Conservation (phyloP, 2,113 vertebrate species). For the Ptychochromis oligacanthus region DNA sequence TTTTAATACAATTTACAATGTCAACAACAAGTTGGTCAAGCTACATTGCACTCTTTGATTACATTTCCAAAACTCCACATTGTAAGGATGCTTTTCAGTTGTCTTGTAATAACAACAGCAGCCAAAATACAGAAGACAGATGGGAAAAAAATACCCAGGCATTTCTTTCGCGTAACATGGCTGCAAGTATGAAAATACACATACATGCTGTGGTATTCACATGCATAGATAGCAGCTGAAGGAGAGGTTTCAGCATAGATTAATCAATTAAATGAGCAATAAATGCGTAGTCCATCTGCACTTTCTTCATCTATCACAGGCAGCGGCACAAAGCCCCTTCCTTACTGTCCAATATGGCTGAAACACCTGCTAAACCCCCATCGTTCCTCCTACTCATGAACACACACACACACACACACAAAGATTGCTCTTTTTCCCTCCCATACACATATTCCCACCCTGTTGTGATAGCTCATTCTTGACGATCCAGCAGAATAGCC, state of each 20-base stretch:
- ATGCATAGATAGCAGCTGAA: background rate
- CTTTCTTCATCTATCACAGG: slow-evolving; percentile 15
- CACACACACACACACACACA: slow-evolving; percentile 2
- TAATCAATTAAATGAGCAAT: slow-evolving; percentile 36
- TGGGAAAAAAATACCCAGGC: background rate
- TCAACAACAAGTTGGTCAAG: slow-evolving; percentile 6
- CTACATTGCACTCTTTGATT: background rate
- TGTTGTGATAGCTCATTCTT: slow-evolving; percentile 27
- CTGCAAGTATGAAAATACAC: background rate
- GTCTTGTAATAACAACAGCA: background rate
- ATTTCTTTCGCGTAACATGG: background rate
- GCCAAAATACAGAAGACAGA: background rate
- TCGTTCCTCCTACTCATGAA: background rate
- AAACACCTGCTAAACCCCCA: slow-evolving; percentile 51
- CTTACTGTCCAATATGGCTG: slow-evolving; percentile 45
- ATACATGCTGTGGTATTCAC: background rate
- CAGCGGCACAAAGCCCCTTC: slow-evolving; percentile 34
- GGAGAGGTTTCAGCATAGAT: slow-evolving; percentile 8
- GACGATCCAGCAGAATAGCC: slow-evolving; percentile 64
- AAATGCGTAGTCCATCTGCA: slow-evolving; percentile 12
- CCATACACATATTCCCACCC: background rate
- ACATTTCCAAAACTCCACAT: background rate
- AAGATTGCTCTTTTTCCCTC: background rate
- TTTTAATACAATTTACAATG: slow-evolving; percentile 8
- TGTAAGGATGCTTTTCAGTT: background rate